Conservation (phyloP, 2,797 vertebrate genomes). For the Pteronotus mesoamericanus region DNA sequence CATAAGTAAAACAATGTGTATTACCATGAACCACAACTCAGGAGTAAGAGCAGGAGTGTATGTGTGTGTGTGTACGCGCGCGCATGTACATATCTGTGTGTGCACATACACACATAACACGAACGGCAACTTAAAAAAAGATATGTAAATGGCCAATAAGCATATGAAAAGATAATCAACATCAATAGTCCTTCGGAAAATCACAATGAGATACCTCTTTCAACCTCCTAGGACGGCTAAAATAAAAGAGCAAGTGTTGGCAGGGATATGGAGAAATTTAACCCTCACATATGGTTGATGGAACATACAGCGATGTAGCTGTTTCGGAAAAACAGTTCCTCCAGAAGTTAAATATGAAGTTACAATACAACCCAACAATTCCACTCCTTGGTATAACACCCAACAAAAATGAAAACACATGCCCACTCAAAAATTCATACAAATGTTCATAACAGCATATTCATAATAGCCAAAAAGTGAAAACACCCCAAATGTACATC, state of each 20-base stretch:
- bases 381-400: neutral
- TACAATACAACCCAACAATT: neutral
- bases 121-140: neutral
- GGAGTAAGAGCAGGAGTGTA: neutral
- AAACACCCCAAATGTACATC: neutral
- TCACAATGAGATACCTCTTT: neutral
- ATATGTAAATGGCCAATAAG: neutral
- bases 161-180: neutral
- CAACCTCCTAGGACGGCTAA: neutral
- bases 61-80: neutral
- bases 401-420: slow-evolving; percentile 3
- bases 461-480: neutral
- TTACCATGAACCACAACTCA: neutral
- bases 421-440: neutral
- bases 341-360: neutral
- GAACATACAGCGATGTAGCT: neutral
- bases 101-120: neutral
- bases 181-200: neutral
- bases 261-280: neutral
- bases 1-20: neutral
- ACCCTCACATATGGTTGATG: neutral
- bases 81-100: neutral
- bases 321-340: neutral
- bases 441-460: neutral
- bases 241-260: neutral